A percentile compares a stretch with the other conserved stretches of the same genome.
phyloP scores from a whole-genome alignment of 2,797 vertebrate genomes.

The Myotis planiceps region DNA sequence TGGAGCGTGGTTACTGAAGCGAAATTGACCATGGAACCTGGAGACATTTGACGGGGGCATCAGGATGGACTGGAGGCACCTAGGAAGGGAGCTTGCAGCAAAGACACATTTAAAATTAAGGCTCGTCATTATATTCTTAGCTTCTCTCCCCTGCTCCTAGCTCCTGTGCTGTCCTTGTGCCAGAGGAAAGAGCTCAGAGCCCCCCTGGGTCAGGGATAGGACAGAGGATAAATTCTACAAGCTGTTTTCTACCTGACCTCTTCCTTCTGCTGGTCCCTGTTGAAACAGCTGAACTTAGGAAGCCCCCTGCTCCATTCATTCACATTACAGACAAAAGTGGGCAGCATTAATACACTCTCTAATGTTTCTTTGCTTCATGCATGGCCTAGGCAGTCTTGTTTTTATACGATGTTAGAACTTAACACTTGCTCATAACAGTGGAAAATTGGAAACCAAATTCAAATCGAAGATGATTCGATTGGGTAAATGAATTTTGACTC shows the following conservation, averaged over 20 bases:
- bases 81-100: background rate
- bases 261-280: background rate
- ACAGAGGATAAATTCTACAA: background rate
- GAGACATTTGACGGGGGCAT: background rate
- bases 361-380: background rate
- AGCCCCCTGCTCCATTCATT: background rate
- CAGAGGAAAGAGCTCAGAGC: background rate
- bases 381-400: background rate
- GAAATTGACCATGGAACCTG: background rate
- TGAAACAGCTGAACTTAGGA: background rate
- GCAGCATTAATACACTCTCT: background rate
- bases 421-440: slow-evolving; percentile 17
- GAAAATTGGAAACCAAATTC: slow-evolving; percentile 33
- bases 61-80: background rate
- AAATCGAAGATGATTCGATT: slow-evolving; percentile 31
- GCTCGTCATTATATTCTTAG: no score
- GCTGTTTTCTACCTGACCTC: background rate
- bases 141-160: background rate
- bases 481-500: slow-evolving; percentile 15
- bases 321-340: background rate
- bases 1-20: background rate
- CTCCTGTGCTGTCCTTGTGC: background rate
- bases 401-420: background rate
- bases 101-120: background rate
- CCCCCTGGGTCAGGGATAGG: background rate